These are phyloP conservation scores for Goniozus legneri DNA, from an alignment of 1,140 invertebrate species.

Conservation along the genomic window DNA sequence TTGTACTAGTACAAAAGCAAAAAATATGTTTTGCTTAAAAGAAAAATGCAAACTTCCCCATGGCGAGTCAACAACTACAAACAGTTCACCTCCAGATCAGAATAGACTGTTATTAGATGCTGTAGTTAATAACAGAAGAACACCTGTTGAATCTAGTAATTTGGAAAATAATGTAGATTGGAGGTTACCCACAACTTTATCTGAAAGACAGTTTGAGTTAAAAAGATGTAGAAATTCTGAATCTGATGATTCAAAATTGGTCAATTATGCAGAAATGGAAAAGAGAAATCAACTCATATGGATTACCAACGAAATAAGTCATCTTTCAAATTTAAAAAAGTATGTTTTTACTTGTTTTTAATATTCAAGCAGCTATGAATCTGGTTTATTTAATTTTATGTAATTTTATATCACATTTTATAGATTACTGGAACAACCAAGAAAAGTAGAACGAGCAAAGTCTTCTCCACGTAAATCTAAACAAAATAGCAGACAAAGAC, in stretches of 20 bases:
- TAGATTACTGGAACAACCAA: conserved; percentile 43
- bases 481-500: no score
- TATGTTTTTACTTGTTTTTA: conserved; percentile 19
- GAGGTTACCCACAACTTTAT: conserved; percentile 39
- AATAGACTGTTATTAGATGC: conserved; percentile 34
- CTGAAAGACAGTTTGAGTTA: conserved; percentile 37
- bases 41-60: conserved; percentile 27
- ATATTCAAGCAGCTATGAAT: neutral
- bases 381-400: conserved; percentile 1
- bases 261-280: conserved; percentile 51
- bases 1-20: conserved; percentile 29
- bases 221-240: conserved; percentile 34
- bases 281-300: conserved; percentile 54
- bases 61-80: conserved; percentile 28
- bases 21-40: conserved; percentile 33
- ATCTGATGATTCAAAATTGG: conserved; percentile 37
- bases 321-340: conserved; percentile 54
- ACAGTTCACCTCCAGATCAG: conserved; percentile 30
- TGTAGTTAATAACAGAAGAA: conserved; percentile 25
- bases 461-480: conserved; percentile 30
- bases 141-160: conserved; percentile 24
- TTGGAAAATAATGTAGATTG: conserved; percentile 27
- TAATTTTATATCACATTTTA: conserved; percentile 7
- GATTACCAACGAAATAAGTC: conserved; percentile 56
- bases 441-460: conserved; percentile 29